Percentiles rank a stretch among this genome's conserved stretches.
Evolutionary conservation across 2,888 invertebrate species (phyloP).

Genomic region (Herminia tarsipennalis): DNA sequence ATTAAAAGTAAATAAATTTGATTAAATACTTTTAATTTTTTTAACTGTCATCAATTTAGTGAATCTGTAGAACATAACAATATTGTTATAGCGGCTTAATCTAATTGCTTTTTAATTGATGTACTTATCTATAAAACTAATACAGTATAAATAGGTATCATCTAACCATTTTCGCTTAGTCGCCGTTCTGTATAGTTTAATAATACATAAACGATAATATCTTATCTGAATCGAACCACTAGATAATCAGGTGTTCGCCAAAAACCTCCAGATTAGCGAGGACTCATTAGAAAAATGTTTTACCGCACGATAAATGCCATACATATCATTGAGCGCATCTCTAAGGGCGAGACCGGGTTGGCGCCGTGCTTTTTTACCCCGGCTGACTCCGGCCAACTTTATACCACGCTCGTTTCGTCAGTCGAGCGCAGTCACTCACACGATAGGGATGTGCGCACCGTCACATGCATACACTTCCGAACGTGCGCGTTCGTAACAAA

Average conservation of each 20-base stretch:
- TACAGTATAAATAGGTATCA: too few species aligned
- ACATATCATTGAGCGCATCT: conserved; percentile 67
- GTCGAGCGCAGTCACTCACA: conserved; percentile 65
- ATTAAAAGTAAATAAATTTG: too few species aligned
- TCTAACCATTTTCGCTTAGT: too few species aligned
- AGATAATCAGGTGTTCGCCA: conserved; percentile 1
- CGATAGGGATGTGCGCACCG: conserved; percentile 53
- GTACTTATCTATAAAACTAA: too few species aligned
- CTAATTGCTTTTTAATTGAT: too few species aligned
- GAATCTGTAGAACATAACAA: too few species aligned
- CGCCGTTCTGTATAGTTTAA: too few species aligned
- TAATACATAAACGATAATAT: conserved; percentile 6
- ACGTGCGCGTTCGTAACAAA: conserved; percentile 53
- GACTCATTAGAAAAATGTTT: conserved; percentile 15
- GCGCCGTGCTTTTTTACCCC: conserved; percentile 84
- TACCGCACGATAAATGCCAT: conserved; percentile 61
- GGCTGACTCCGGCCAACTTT: conserved; percentile 66
- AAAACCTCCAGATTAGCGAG: conserved; percentile 1
- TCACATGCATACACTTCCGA: conserved; percentile 41
- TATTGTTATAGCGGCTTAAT: too few species aligned
- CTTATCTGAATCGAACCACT: not conserved
- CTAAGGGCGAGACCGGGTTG: conserved; percentile 82
- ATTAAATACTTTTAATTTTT: too few species aligned
- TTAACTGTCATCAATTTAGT: too few species aligned
- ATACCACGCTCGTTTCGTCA: conserved; percentile 60